phyloP scores from a whole-genome alignment of 2,113 vertebrate genomes.

The Eupsittula cactorum region DNA sequence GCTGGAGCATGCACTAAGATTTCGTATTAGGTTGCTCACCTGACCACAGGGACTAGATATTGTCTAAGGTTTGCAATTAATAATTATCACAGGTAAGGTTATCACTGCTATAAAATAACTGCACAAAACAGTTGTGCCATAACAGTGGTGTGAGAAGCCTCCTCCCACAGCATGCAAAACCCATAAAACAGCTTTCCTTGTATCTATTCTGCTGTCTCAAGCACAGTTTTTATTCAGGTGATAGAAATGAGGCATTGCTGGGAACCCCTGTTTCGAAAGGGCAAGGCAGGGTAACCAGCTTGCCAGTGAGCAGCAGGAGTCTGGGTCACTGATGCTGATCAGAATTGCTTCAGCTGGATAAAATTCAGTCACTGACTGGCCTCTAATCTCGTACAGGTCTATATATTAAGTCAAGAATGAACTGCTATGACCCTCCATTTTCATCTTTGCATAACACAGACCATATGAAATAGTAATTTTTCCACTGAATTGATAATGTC shows the following conservation, averaged over 20 bases:
- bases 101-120: not conserved
- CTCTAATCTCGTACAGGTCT: not conserved
- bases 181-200: not conserved
- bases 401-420: not conserved
- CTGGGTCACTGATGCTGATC: not conserved
- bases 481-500: not conserved
- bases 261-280: not conserved
- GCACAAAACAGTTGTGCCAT: not conserved
- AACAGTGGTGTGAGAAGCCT: not conserved
- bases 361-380: not conserved
- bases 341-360: not conserved
- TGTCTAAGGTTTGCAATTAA: not conserved
- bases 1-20: not conserved
- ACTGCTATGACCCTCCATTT: not conserved
- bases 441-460: not conserved
- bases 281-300: not conserved
- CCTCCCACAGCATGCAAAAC: not conserved
- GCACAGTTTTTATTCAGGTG: not conserved
- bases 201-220: not conserved
- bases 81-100: not conserved
- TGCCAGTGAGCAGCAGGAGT: fast-evolving
- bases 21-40: not conserved
- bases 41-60: fast-evolving
- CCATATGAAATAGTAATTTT: not conserved
- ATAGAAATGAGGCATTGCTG: not conserved